These are phyloP conservation scores for Linurgus olivaceus DNA, from an alignment of 2,797 vertebrate species.

Conservation along the genomic window DNA sequence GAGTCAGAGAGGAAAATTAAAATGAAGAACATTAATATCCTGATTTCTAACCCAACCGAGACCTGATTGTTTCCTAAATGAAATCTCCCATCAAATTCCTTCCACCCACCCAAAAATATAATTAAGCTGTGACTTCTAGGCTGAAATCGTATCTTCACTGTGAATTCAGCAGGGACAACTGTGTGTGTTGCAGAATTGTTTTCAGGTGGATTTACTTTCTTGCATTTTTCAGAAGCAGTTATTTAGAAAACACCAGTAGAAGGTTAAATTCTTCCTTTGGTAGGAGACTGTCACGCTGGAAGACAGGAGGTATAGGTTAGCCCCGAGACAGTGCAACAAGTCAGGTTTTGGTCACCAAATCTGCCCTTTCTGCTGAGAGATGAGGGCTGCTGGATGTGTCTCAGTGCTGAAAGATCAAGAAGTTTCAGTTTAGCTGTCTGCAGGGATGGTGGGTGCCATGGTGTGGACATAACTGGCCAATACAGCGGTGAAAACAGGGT, in stretches of 20 bases:
- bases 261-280: not conserved
- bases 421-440: not conserved
- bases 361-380: not conserved
- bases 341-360: not conserved
- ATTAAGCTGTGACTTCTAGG: constrained; percentile 45
- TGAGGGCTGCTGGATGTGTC: not conserved
- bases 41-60: constrained; percentile 44
- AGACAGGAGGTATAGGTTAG: not conserved
- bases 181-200: not conserved
- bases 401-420: not conserved
- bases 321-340: not conserved
- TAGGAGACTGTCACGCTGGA: not conserved
- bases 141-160: not conserved
- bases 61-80: constrained; percentile 57
- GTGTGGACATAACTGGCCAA: not conserved
- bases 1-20: constrained; percentile 62
- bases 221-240: not conserved
- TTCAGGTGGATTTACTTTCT: not conserved
- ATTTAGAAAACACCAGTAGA: not conserved
- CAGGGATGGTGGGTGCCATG: not conserved
- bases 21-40: constrained; percentile 55
- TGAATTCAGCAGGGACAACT: constrained; percentile 6
- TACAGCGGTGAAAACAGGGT: not conserved
- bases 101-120: constrained; percentile 49
- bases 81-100: constrained; percentile 54